These are phyloP conservation scores for Lordiphosa clarofinis DNA, from an alignment of 1,140 invertebrate species.

Conservation along the genomic window DNA sequence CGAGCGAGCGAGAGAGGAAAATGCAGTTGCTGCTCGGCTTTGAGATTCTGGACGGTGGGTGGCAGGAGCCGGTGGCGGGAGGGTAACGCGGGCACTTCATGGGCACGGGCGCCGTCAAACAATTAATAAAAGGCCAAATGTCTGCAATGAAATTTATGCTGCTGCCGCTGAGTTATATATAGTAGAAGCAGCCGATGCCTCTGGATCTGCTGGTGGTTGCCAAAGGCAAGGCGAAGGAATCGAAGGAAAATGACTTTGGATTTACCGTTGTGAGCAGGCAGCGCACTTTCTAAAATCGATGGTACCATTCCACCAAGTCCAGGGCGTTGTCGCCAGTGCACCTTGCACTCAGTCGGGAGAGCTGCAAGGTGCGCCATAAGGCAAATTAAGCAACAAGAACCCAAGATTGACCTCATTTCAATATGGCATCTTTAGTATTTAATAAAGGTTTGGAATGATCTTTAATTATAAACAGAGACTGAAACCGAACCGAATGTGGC, in stretches of 20 bases:
- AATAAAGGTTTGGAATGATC: too few species aligned
- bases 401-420: neutral
- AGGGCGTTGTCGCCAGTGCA: slow-evolving; percentile 24
- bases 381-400: slow-evolving; percentile 11
- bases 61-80: slow-evolving; percentile 4
- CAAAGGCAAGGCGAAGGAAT: slow-evolving; percentile 36
- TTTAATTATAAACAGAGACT: too few species aligned
- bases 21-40: slow-evolving; percentile 21
- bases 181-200: slow-evolving; percentile 11
- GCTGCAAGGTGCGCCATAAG: slow-evolving; percentile 23
- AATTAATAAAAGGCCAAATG: slow-evolving; percentile 78
- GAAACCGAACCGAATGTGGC: too few species aligned
- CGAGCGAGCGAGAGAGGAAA: slow-evolving; percentile 1
- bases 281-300: slow-evolving; percentile 68
- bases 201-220: slow-evolving; percentile 28
- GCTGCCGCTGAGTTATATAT: slow-evolving; percentile 49
- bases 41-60: slow-evolving; percentile 19
- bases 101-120: slow-evolving; percentile 75
- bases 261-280: slow-evolving; percentile 54
- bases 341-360: slow-evolving; percentile 29
- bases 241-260: slow-evolving; percentile 40
- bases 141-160: slow-evolving; percentile 74
- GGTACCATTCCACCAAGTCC: slow-evolving; percentile 41
- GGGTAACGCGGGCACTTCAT: slow-evolving; percentile 49
- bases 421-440: too few species aligned